These are phyloP conservation scores for Nothocercus julius DNA, from an alignment of 2,113 vertebrate species.

Conservation along the genomic window DNA sequence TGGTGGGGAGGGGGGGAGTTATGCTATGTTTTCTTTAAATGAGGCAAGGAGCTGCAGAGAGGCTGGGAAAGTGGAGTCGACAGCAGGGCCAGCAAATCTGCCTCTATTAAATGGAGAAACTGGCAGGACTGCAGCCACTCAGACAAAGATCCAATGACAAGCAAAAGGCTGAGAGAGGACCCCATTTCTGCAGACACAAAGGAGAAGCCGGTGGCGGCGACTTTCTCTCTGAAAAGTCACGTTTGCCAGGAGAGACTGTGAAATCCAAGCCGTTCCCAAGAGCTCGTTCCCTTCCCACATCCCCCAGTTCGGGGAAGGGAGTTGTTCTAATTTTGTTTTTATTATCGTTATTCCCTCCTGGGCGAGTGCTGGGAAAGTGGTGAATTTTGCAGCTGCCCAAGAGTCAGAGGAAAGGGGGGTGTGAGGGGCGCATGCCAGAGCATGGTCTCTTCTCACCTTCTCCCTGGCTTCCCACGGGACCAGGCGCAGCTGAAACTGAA, in stretches of 20 bases:
- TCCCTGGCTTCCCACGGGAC: not conserved
- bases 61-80: constrained; percentile 6
- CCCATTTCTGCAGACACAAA: constrained; percentile 62
- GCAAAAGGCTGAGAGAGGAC: constrained; percentile 58
- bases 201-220: constrained; percentile 49
- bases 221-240: constrained; percentile 76
- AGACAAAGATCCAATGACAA: constrained; percentile 61
- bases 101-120: constrained; percentile 21
- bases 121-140: not conserved
- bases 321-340: constrained; percentile 62
- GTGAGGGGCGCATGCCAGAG: constrained; percentile 18
- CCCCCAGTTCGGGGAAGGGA: constrained; percentile 23
- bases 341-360: constrained; percentile 59
- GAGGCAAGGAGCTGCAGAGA: not conserved
- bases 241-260: constrained; percentile 68
- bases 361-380: constrained; percentile 52
- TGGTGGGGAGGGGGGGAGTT: not conserved
- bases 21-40: constrained; percentile 35
- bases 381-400: constrained; percentile 57
- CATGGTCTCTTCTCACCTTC: constrained; percentile 14
- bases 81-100: constrained; percentile 44
- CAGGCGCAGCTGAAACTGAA: not conserved
- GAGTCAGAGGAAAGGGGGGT: not conserved
- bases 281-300: constrained; percentile 8
- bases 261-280: constrained; percentile 74